Base-by-base conservation (phyloP, 2,888 invertebrate species). In the Hedychridium roseum region DNA sequence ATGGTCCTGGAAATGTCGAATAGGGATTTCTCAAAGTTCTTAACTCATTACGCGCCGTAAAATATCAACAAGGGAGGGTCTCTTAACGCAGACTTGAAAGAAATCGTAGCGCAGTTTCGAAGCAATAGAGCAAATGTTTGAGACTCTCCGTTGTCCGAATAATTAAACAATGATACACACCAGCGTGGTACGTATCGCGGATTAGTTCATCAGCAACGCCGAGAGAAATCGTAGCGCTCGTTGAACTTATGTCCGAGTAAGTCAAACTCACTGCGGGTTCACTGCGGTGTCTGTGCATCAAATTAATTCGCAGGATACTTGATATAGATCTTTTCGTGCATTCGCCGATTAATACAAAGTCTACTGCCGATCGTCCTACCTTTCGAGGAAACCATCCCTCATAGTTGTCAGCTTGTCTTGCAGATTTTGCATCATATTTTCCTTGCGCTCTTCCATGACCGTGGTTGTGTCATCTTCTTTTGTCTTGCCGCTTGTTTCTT, bases 201-300 rank as follows among this genome's bases (percentile, higher is more conserved):
- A 74, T 78, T 30, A 79, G 65, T 72, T 79, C 79, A 56, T 81
- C 79, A 7, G 79, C 82, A 18, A 82, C 81, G 15, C 81, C 79
- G 55, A 85, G 72, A 43, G 82, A 83, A 57, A 84, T 84, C 2
- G 84, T 84, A 20, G 86, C 85, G 57, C 83, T 84, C 1, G 84
- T 84, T 1, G 85, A 85, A 61, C 86, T 85, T 71, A 85, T 85
- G 61, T 85, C 83, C 11, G 85, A 85, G 70, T 86, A 87, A 42
- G 82, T 82, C 44, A 86, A 74, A 70, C 82, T 83, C 34, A 87
- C 85, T 37, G 86, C 84, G 4, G 87, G 87, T 70, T 86, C 86
- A 31, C 81, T 77, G 26, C 81, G 79, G 70, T 82, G 79, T 69
- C 82, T 82, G 40, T 6, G 66, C 62, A 30, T 30, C 21, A 48